Base-by-base conservation (phyloP, 2,797 vertebrate genomes). In the Acestrorhynchus altus region DNA sequence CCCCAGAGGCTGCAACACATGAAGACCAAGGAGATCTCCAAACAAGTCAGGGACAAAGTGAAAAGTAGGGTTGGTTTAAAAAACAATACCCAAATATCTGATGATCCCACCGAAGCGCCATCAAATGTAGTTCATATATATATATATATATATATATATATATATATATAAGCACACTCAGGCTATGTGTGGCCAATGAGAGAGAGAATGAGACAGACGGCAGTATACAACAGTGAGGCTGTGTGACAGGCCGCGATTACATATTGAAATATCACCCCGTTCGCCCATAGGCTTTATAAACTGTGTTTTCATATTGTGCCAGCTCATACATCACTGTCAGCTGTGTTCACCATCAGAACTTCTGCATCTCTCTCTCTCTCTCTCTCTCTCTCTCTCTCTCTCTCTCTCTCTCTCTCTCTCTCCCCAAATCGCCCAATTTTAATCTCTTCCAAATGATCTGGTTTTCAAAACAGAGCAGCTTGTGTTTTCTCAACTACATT, bases 221-320 rank as follows among this genome's bases (percentile, higher is more conserved):
- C 18, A 7, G 28, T 18, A 35, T 60, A 56, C 63, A 57, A 65
- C 35, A 52, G 75, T 75, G 60, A 78, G 39, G 54, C 26, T 18
- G 46, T 67, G 28, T 78, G 82, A 83, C 82, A 76, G 82, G 54
- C 56, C 46, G 20, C 63, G 54, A 68, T 85, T 81, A 76, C 57
- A 74, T 81, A 80, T 76, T 84, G 79, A 83, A 83, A 82, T 82
- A 77, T 79, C 68, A 75, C 57, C 77, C 79, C 64, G 51, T 78
- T 72, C 63, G 65, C 54, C 72, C 70, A 47, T 28, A n/a, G 59
- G 63, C 72, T 72, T 82, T 67, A 76, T 79, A 83, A 83, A 75
- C 51, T 70, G 40, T 73, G 77, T 78, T 83, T 86, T 84, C 71
- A 40, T 75, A 66, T 76, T 86, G 47, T 10, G 57, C 63, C 74